Conservation (phyloP, 2,888 invertebrate species). For the Trilocha varians region DNA sequence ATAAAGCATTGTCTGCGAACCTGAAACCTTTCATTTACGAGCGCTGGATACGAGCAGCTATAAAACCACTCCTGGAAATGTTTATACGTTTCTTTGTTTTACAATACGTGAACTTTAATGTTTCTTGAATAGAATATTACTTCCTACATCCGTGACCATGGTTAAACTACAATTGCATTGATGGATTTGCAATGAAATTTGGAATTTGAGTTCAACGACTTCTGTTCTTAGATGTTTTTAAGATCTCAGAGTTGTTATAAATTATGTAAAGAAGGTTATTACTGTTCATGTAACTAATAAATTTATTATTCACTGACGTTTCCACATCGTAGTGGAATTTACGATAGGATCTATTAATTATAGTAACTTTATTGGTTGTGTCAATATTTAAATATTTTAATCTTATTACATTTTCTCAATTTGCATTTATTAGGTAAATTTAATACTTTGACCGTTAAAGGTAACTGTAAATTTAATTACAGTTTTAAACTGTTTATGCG, state of each 20-base stretch:
- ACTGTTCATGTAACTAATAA: not conserved
- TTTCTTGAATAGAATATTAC: not conserved
- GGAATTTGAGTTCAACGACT: not conserved
- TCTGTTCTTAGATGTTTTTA: not conserved
- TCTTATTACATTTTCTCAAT: no score
- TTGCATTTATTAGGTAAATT: no score
- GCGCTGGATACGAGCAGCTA: conserved; percentile 18
- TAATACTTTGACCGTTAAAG: no score
- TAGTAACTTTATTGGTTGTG: not conserved
- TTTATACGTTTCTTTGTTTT: conserved; percentile 19
- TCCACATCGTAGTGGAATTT: not conserved
- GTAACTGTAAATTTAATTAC: no score
- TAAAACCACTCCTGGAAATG: conserved; percentile 27
- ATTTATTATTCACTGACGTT: not conserved
- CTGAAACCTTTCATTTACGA: conserved; percentile 26
- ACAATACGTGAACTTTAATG: conserved; percentile 2
- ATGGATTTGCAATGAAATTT: not conserved
- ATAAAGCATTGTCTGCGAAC: conserved; percentile 38
- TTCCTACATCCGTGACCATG: not conserved
- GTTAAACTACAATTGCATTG: not conserved
- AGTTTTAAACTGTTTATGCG: no score
- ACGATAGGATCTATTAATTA: not conserved
- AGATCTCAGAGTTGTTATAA: no score
- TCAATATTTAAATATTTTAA: not conserved
- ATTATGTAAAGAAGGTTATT: no score